These are phyloP conservation scores for Podilymbus podiceps DNA, from an alignment of 2,113 vertebrate species.

Conservation along the genomic window DNA sequence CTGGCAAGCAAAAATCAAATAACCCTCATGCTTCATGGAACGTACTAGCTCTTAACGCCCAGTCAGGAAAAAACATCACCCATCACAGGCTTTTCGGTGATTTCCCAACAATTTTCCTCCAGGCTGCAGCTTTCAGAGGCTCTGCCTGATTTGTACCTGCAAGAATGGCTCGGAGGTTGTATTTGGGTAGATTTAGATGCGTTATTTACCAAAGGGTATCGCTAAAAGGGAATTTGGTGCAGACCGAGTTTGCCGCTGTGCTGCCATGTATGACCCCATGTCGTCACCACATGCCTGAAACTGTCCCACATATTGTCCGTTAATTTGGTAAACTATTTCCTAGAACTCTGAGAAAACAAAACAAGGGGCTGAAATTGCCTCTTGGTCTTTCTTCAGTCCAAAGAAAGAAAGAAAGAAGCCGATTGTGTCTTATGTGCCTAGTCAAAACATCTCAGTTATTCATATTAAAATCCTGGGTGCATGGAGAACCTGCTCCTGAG, in stretches of 20 bases:
- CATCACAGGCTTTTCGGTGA: neutral
- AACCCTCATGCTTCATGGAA: rapidly evolving
- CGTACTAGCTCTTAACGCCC: rapidly evolving
- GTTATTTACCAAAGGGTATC: neutral
- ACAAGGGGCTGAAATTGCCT: neutral
- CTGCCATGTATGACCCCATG: neutral
- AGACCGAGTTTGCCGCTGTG: neutral
- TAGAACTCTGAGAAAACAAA: neutral
- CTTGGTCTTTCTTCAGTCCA: neutral
- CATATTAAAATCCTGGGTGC: neutral
- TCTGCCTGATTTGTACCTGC: neutral
- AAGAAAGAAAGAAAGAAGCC: neutral
- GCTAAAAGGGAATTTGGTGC: neutral
- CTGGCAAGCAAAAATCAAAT: neutral
- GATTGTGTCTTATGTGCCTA: neutral
- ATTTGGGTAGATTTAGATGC: neutral
- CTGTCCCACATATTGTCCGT: neutral
- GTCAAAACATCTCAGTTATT: neutral
- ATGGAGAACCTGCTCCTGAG: neutral
- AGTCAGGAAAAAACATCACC: neutral
- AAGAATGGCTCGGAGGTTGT: neutral
- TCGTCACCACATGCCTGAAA: neutral
- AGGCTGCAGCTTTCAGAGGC: neutral
- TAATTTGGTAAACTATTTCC: neutral
- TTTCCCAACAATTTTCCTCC: neutral